Evolutionary conservation across 2,113 vertebrate species (phyloP).

Genomic region (Phalacrocorax pelagicus): DNA sequence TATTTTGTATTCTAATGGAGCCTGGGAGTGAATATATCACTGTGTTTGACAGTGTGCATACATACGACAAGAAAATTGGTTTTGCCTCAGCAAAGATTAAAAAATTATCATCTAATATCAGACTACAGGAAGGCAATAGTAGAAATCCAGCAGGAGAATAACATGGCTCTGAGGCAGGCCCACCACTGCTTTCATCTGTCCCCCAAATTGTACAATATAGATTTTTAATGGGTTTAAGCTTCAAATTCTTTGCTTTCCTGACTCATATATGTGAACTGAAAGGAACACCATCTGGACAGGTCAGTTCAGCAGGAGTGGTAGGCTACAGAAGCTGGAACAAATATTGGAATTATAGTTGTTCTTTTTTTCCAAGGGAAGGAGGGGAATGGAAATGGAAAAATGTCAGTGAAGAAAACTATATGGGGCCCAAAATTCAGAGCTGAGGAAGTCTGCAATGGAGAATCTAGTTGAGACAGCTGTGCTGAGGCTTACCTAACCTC

Average conservation of each 20-base stretch:
- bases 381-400: slow-evolving; percentile 54
- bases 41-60: neutral
- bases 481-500: slow-evolving; percentile 44
- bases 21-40: neutral
- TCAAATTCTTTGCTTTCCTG: neutral
- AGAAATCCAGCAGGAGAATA: neutral
- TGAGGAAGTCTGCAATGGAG: slow-evolving; percentile 57
- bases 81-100: neutral
- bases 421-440: slow-evolving; percentile 5
- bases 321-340: slow-evolving; percentile 28
- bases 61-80: neutral
- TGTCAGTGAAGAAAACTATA: neutral
- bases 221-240: neutral
- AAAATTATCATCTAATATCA: neutral
- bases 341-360: neutral
- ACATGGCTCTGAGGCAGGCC: neutral
- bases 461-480: slow-evolving; percentile 58
- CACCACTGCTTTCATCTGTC: neutral
- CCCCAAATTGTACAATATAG: neutral
- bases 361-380: slow-evolving; percentile 27
- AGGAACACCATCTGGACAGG: slow-evolving; percentile 11
- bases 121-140: neutral
- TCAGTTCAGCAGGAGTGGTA: neutral
- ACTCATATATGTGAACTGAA: neutral
- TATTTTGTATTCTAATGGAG: neutral